These are phyloP conservation scores for Macrosteles quadrilineatus DNA, from an alignment of 1,140 invertebrate species.

Conservation along the genomic window DNA sequence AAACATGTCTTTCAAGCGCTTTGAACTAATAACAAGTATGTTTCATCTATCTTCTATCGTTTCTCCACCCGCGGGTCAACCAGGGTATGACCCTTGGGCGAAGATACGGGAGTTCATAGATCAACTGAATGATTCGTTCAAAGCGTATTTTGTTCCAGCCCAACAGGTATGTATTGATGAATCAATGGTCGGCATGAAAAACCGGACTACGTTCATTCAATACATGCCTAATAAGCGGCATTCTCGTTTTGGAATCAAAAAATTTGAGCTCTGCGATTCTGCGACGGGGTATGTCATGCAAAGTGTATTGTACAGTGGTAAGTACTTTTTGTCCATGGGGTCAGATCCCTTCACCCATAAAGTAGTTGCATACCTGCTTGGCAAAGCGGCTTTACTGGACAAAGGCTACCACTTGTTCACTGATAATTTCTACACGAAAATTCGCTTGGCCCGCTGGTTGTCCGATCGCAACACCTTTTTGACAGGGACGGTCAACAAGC, in stretches of 20 bases:
- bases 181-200: not conserved
- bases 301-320: not conserved
- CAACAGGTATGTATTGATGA: slow-evolving; percentile 1
- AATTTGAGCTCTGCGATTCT: not conserved
- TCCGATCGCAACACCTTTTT: not conserved
- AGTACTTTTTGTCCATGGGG: not conserved
- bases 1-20: not conserved
- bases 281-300: not conserved
- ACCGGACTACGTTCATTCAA: not conserved
- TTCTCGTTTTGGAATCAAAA: not conserved
- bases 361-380: not conserved
- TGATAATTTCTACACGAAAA: no score
- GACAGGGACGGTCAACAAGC: no score
- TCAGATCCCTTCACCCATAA: not conserved
- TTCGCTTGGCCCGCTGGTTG: not conserved
- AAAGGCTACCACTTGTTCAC: not conserved
- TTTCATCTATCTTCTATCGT: not conserved
- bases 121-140: not conserved
- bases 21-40: not conserved
- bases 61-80: not conserved
- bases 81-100: no score
- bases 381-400: not conserved
- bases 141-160: not conserved
- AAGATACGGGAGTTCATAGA: not conserved
- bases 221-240: slow-evolving; percentile 4